Percentiles rank a stretch among this genome's conserved stretches.
Conservation (phyloP, 2,797 vertebrate genomes). For the Ptychadena robeensis region DNA sequence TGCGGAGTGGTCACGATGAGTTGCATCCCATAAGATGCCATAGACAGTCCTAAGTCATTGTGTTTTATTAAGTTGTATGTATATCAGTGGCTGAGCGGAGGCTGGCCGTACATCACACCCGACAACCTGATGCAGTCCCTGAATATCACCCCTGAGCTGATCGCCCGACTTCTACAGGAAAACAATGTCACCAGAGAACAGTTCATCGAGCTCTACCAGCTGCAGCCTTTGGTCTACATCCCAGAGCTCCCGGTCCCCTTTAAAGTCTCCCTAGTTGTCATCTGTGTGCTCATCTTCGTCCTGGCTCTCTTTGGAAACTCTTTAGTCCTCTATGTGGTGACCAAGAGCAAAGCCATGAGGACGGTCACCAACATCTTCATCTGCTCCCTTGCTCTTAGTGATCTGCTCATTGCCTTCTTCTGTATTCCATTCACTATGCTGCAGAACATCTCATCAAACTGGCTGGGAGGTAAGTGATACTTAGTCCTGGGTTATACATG, state of each 20-base stretch:
- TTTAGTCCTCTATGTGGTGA: conserved; percentile 77
- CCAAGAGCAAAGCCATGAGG: conserved; percentile 75
- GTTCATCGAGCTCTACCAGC: conserved; percentile 73
- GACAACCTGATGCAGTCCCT: conserved; percentile 67
- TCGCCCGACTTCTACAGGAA: conserved; percentile 70
- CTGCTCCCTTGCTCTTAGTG: conserved; percentile 78
- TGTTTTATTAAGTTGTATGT: not conserved
- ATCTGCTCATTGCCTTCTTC: conserved; percentile 78
- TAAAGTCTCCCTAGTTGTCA: conserved; percentile 70
- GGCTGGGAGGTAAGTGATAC: conserved; percentile 73
- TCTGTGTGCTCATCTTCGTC: conserved; percentile 71
- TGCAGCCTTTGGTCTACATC: conserved; percentile 74
- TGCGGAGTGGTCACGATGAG: not conserved
- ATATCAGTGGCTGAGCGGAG: not conserved
- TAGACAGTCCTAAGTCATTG: not conserved
- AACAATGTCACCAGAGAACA: conserved; percentile 76
- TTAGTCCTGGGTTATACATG: no score
- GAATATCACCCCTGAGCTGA: conserved; percentile 74
- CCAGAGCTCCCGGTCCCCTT: conserved; percentile 71
- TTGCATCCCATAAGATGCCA: not conserved
- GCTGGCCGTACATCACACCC: not conserved
- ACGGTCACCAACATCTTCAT: conserved; percentile 79
- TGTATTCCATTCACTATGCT: conserved; percentile 78
- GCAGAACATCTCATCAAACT: conserved; percentile 75
- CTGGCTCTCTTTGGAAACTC: conserved; percentile 76